These are phyloP conservation scores for Sparus aurata DNA, from an alignment of 2,797 vertebrate species.

Conservation along the genomic window DNA sequence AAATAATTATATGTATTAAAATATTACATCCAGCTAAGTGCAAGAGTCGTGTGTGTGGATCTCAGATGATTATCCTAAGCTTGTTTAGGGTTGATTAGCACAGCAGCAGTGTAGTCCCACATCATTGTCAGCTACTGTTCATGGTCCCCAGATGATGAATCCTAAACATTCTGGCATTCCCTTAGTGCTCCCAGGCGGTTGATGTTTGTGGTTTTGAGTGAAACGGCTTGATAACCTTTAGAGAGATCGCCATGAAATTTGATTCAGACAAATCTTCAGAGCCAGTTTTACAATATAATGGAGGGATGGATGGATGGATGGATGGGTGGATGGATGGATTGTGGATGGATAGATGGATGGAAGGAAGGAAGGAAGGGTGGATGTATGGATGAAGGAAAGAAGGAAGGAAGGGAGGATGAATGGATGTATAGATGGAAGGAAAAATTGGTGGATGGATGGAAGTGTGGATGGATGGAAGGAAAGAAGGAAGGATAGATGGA, in stretches of 20 bases:
- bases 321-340: no score
- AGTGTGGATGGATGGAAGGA: no score
- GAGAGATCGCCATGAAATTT: neutral
- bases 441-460: no score
- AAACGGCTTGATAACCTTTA: neutral
- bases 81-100: neutral
- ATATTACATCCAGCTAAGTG: neutral
- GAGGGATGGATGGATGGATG: no score
- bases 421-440: no score
- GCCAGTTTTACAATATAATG: no score
- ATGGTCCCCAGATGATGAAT: neutral
- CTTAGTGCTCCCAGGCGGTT: neutral
- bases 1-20: neutral
- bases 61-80: conserved; percentile 1
- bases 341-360: no score
- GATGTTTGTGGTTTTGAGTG: neutral
- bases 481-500: no score
- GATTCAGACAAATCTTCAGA: neutral
- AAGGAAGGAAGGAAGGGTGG: no score
- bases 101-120: no score
- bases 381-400: no score
- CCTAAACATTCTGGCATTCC: neutral
- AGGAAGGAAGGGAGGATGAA: no score
- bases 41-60: neutral
- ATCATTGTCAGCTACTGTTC: neutral